Evolutionary conservation across 2,888 invertebrate genomes (phyloP), one percentile per base, ranked within the genome.

Genomic region (Aquatica leii): DNA sequence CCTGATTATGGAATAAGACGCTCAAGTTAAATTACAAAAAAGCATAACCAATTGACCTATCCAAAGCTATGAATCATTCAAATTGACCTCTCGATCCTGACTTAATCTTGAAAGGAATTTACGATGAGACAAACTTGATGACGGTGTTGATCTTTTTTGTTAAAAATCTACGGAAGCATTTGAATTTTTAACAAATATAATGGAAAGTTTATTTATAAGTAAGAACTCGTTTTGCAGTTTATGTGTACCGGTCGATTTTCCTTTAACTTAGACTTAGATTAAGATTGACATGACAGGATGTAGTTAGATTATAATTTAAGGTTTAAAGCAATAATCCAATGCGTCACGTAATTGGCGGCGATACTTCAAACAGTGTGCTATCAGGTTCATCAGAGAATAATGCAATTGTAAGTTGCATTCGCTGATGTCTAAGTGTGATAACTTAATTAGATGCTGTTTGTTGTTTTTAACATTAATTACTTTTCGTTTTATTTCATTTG

Each of bases 81-180:
- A 50, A 24, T 57, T 57, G 57, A 57, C 57, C 57, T 48, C 57
- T 18, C 37, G 34, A 17, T 37, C 24, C 24, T 24, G 24, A 34
- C 48, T 57, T 50, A 49, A 50, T 46, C 37, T 57, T 57, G 57
- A 57, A 49, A 20, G 41, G 48, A 57, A 57, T 57, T 21, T 48
- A 37, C 37, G 41, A 57, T 48, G 57, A 49, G 46, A 46, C 46
- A 12, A 41, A 41, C 37, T 12, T 37, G 37, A 37, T 17, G 41
- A 43, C n/a, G 46, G 14, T 41, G 41, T 46, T 24, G 24, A 24
- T 24, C 18, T 46, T 46, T n/a, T 18, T n/a, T n/a, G 18, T 18
- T 46, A 46, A 6, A 46, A 18, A 46, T 46, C 18, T 20, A 46
- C 46, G 18, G 46, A 46, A 46, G 18, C 20, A 20, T 46, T 18